Percentiles rank a stretch among this genome's conserved stretches.
Evolutionary conservation across 2,888 invertebrate species (phyloP).

Genomic region (Ommatoiulus sabulosus): DNA sequence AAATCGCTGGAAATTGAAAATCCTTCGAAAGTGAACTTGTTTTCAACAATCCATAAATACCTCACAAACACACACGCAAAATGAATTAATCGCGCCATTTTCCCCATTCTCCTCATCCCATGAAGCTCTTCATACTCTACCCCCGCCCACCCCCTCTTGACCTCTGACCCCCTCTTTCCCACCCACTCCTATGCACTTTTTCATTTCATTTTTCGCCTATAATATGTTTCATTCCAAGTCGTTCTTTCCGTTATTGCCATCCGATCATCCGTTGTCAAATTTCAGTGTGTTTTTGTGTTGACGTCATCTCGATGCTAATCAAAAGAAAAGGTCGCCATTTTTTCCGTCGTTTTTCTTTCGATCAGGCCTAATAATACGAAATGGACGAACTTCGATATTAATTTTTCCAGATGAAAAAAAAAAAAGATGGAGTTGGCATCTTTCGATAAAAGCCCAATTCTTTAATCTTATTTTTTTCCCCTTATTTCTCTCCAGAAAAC

Average conservation of each 20-base stretch:
- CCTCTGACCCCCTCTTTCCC: background rate
- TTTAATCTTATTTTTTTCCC: background rate
- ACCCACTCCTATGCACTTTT: background rate
- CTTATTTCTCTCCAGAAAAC: no score
- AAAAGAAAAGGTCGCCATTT: constrained; percentile 45
- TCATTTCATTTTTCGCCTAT: constrained; percentile 34
- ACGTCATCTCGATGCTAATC: constrained; percentile 48
- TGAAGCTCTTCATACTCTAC: background rate
- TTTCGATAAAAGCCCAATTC: background rate
- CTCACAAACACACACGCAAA: background rate
- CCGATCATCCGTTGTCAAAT: constrained; percentile 46
- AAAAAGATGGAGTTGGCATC: background rate
- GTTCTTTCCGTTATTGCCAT: constrained; percentile 45
- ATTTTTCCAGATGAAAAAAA: background rate
- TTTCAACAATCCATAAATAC: constrained; percentile 48
- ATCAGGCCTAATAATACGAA: background rate
- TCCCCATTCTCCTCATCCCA: background rate
- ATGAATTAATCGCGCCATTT: constrained; percentile 21
- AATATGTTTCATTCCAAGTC: constrained; percentile 43
- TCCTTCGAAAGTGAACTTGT: constrained; percentile 21
- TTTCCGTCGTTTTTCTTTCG: constrained; percentile 9
- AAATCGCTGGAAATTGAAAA: constrained; percentile 42
- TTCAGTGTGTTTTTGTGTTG: constrained; percentile 46
- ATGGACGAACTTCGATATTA: background rate
- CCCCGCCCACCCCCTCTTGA: background rate